These are phyloP conservation scores for Hyphantria cunea DNA, from an alignment of 1,140 invertebrate species.

Conservation along the genomic window DNA sequence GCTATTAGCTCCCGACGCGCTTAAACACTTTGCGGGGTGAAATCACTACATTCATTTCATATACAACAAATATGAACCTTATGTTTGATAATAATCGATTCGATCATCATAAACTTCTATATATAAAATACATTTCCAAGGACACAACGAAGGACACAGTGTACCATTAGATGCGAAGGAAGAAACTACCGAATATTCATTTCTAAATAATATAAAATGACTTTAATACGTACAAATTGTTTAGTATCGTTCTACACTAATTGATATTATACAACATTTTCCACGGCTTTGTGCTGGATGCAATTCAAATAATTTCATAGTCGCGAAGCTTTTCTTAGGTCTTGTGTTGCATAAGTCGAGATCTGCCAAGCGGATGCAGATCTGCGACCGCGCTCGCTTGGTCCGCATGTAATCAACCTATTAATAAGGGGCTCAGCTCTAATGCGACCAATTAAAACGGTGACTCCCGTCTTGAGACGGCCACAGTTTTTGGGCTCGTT, in stretches of 20 bases:
- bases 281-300: slow-evolving; percentile 12
- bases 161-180: no score
- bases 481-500: slow-evolving; percentile 78
- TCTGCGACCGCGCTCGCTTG: slow-evolving; percentile 46
- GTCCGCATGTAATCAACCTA: slow-evolving; percentile 77
- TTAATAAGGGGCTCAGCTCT: slow-evolving; percentile 77
- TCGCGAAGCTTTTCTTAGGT: slow-evolving; percentile 50
- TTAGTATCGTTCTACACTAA: no score
- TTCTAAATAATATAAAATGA: no score
- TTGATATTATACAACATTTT: neutral
- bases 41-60: slow-evolving; percentile 42
- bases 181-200: no score
- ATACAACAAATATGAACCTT: neutral
- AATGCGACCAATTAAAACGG: slow-evolving; percentile 79
- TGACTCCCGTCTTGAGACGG: slow-evolving; percentile 73
- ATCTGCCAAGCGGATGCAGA: slow-evolving; percentile 32
- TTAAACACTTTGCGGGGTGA: slow-evolving; percentile 67
- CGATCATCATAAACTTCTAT: neutral
- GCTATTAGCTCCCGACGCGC: slow-evolving; percentile 71
- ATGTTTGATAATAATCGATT: neutral
- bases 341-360: slow-evolving; percentile 46
- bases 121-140: no score
- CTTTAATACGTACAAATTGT: no score
- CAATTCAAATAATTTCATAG: slow-evolving; percentile 36
- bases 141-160: no score